Evolutionary conservation across 1,140 invertebrate genomes (phyloP), one percentile per base, ranked within the genome.

Genomic region (Cecropterus lyciades): DNA sequence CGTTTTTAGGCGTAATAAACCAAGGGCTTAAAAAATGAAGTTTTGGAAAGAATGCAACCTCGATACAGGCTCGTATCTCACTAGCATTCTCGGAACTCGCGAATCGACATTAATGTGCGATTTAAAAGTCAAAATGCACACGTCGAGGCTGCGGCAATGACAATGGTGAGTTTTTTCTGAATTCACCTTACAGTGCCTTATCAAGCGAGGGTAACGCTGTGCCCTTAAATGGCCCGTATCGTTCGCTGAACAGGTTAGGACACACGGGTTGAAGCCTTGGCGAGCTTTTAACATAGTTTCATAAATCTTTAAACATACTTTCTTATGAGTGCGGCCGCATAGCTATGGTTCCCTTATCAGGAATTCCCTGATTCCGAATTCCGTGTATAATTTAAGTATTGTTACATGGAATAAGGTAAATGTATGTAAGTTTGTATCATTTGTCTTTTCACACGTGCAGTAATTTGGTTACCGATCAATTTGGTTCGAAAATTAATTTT

Each of bases 121-220:
- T 70, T 68, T 69, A 75, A 72, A 75, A 71, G 68, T 76, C 66
- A 76, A 73, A 73, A 69, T 71, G 52, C 62, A 66, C 42, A 56
- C 62, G 62, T 33, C 69, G 66, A 79, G 74, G 80, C 52, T 75
- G 56, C 52, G 76, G 55, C 80, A 84, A 67, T 87, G 86, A 67
- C 80, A 83, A 69, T 84, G 82, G 77, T 69, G 63, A 70, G 75
- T 79, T 85, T 84, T 84, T 80, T 78, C 66, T 76, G 52, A 67
- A 72, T 68, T 75, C 76, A 80, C 83, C 83, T 84, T 85, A 85
- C 66, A 64, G 30, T 56, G 62, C 79, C 79, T 71, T 83, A 84
- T 75, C 33, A 27, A 75, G 85, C 77, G 72, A 79, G 79, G 81
- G 81, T 81, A 82, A 79, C 40, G 43, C 52, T 67, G 73, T 62